Evolutionary conservation across 2,888 invertebrate species (phyloP), one percentile per base, ranked within the genome.

Genomic region (Ormyrus thymus): DNA sequence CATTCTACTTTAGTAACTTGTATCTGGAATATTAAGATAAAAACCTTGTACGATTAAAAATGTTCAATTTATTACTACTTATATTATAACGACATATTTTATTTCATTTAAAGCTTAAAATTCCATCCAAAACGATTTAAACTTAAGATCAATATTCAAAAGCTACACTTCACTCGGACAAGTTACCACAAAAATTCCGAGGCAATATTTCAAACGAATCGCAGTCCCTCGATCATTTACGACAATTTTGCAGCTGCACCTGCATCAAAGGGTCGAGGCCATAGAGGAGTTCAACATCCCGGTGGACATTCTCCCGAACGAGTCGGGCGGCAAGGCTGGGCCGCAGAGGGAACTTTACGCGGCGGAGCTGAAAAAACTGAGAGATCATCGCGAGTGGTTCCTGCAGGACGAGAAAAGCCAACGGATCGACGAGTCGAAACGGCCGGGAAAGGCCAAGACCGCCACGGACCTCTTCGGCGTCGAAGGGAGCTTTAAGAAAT

Each of bases 401-500:
- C 76, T 82, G 8, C 80, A 89, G 85, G 91, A 91, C 7, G 93
- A 94, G 85, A 91, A 90, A 81, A 90, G 89, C 15, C 91, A 91
- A 85, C 90, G 92, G 51, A 93, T 94, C 1, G 91, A 92, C 72
- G 95, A 95, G 82, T 89, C 92, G 0, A 86, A 91, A 50, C 90
- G 95, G 4, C 58, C 91, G 59, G 94, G 93, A 80, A 89, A 91
- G 10, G 86, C 45, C 58, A 94, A 94, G 88, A 92, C 48, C 91
- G 53, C 90, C 94, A 55, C 92, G 92, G 92, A 93, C 83, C 88
- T 93, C 8, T 91, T 94, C 83, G 94, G 95, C 56, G 91, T 94
- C 7, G 94, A 94, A 85, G 95, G 95, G 29, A 94, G 94, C 85
- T 95, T 95, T 86, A 95, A 94, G 87, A 94, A 94, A 85, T 89